A percentile compares a stretch with the other conserved stretches of the same genome.
These are phyloP conservation scores for Muscicapa comitata DNA, from an alignment of 2,797 vertebrate genomes.

Conservation along the genomic window DNA sequence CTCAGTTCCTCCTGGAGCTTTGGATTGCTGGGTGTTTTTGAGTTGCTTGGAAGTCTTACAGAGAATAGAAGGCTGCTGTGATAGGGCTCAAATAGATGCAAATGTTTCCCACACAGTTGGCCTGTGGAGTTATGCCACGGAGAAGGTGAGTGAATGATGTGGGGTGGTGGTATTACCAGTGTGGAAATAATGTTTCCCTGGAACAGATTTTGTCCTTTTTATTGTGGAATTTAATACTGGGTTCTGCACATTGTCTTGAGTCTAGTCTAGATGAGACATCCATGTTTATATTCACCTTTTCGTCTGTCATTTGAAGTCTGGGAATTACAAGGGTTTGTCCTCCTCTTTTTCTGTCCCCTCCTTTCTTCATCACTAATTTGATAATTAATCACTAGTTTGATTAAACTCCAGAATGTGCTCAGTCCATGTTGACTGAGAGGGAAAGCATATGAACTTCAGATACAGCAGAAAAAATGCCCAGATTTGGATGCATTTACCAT, in stretches of 20 bases:
- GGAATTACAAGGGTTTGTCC: not conserved
- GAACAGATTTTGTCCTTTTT: not conserved
- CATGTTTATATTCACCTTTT: not conserved
- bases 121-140: constrained; percentile 94
- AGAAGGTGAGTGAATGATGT: constrained; percentile 82
- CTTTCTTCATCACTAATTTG: not conserved
- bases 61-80: constrained; percentile 95
- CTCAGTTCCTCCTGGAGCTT: constrained; percentile 87
- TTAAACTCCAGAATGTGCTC: not conserved
- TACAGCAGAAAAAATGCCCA: not conserved
- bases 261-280: not conserved
- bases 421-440: not conserved
- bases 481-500: not conserved
- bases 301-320: not conserved
- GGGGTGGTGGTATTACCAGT: not conserved
- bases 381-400: not conserved
- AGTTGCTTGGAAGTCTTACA: constrained; percentile 97
- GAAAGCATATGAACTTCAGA: not conserved
- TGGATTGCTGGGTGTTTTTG: constrained; percentile 98
- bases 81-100: constrained; percentile 88
- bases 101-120: constrained; percentile 94
- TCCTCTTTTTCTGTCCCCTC: not conserved
- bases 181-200: not conserved
- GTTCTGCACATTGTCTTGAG: not conserved
- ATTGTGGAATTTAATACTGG: not conserved